phyloP scores from a whole-genome alignment of 2,113 vertebrate genomes.

The mouse (Mus musculus) region GRCm39 chr6:145896001-145896500 shows the following conservation, averaged over 20 bases:
- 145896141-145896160: neutral
- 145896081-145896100: neutral
- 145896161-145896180: too few relatives aligned
- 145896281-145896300: neutral
- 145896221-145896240: neutral
- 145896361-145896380: neutral
- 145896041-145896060: neutral
- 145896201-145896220: neutral
- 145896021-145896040: neutral
- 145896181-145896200: neutral
- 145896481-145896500: neutral
- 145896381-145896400: neutral
- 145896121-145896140: neutral
- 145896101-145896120: neutral
- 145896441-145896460: neutral
- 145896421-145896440: neutral
- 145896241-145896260: neutral
- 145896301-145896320: neutral
- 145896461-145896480: neutral
- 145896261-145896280: too few relatives aligned
- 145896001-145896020: neutral
- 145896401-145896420: neutral
- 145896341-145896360: neutral
- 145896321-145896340: neutral
- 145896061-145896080: neutral